A percentile compares a stretch with the other conserved stretches of the same genome.
These are phyloP conservation scores for Caenorhabditis sp. DNA, from an alignment of 2,888 invertebrate genomes.

Conservation along the genomic window DNA sequence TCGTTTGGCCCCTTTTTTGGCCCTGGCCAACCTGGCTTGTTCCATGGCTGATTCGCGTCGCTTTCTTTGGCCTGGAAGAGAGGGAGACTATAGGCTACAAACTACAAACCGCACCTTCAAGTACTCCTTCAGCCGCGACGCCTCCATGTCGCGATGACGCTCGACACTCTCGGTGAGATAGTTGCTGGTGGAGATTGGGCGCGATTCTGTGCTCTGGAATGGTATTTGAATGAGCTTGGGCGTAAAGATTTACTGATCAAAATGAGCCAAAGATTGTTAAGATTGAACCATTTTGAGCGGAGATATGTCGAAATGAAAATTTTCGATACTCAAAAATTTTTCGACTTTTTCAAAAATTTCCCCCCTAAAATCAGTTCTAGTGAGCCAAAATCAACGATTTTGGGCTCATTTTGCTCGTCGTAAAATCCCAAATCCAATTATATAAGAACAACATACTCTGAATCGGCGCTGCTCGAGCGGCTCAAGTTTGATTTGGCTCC, in stretches of 20 bases:
- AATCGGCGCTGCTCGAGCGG: slow-evolving; percentile 81
- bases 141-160: slow-evolving; percentile 82
- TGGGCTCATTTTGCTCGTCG: no score
- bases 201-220: slow-evolving; percentile 79
- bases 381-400: no score
- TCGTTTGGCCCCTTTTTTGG: slow-evolving; percentile 75
- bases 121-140: slow-evolving; percentile 78
- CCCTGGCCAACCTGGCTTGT: slow-evolving; percentile 83
- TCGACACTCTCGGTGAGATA: slow-evolving; percentile 82
- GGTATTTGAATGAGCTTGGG: background rate
- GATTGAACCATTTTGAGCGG: background rate
- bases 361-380: no score
- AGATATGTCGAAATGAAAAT: no score
- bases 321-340: no score
- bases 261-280: background rate
- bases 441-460: slow-evolving; percentile 66
- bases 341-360: no score
- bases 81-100: background rate
- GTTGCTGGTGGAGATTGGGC: slow-evolving; percentile 80
- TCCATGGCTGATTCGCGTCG: slow-evolving; percentile 83
- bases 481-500: slow-evolving; percentile 81
- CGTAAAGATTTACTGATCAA: no score
- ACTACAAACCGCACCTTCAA: slow-evolving; percentile 78
- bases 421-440: background rate
- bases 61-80: slow-evolving; percentile 76